phyloP scores from a whole-genome alignment of 2,113 vertebrate genomes.

The Mystacornis crossleyi region DNA sequence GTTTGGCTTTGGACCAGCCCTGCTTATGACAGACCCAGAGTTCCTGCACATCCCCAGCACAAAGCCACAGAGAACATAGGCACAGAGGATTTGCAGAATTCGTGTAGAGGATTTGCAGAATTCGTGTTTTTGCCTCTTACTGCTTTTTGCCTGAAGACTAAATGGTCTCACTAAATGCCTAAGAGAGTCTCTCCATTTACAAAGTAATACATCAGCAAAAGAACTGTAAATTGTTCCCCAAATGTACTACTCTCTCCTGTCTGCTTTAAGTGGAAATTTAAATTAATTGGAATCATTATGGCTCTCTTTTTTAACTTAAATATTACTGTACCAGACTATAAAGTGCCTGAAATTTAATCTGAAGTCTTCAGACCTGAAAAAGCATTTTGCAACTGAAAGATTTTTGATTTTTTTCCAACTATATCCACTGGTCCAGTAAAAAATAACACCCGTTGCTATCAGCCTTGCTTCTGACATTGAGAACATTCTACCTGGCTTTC shows the following conservation, averaged over 20 bases:
- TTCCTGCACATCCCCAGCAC: neutral
- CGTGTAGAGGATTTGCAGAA: neutral
- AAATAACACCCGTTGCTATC: neutral
- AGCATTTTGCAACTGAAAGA: neutral
- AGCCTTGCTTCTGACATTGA: neutral
- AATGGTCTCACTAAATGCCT: slow-evolving; percentile 1
- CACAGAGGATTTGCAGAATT: neutral
- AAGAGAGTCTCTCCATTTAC: neutral
- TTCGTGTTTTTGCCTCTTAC: neutral
- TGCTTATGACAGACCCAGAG: neutral
- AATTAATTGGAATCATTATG: slow-evolving; percentile 40
- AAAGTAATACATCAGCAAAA: slow-evolving; percentile 30
- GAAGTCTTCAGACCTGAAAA: neutral
- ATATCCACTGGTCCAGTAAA: neutral
- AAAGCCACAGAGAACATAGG: neutral
- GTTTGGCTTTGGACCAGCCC: neutral
- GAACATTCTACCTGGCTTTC: neutral
- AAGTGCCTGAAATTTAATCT: slow-evolving; percentile 32
- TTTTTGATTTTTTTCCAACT: neutral
- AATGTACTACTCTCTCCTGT: neutral
- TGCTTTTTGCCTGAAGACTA: slow-evolving; percentile 16
- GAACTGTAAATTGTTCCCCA: slow-evolving; percentile 13
- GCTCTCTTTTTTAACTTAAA: neutral
- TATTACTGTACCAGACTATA: neutral
- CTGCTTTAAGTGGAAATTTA: slow-evolving; percentile 17